Conservation (phyloP, 30 jellyfish, hydroid and myxozoan genomes). For the Hydra vulgaris region DNA sequence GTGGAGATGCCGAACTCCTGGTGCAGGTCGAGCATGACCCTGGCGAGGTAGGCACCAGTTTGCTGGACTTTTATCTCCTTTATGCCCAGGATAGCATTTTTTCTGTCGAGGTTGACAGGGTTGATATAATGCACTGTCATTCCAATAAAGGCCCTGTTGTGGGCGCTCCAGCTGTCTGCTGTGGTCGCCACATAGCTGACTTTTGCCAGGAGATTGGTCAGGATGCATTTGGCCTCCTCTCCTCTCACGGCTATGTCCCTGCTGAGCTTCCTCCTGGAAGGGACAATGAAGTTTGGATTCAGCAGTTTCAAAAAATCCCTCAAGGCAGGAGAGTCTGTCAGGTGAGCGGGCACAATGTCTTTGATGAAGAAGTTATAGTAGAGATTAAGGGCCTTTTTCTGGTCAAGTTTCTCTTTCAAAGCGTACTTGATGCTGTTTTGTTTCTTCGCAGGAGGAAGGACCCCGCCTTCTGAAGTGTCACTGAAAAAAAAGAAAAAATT, state of each 20-base stretch:
- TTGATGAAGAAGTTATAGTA: slow-evolving; percentile 2
- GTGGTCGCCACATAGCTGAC: slow-evolving; percentile 13
- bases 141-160: slow-evolving; percentile 11
- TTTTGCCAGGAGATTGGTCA: slow-evolving; percentile 1
- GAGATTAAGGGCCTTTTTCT: background rate
- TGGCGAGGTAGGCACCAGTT: slow-evolving; percentile 4
- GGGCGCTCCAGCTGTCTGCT: slow-evolving; percentile 20
- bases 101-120: slow-evolving; percentile 3
- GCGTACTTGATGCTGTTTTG: background rate
- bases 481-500: background rate
- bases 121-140: slow-evolving; percentile 14
- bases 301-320: background rate
- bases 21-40: slow-evolving; percentile 14
- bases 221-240: background rate
- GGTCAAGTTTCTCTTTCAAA: background rate
- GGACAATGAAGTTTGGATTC: slow-evolving; percentile 1
- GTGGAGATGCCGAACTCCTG: slow-evolving; percentile 10
- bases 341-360: slow-evolving; percentile 1
- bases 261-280: slow-evolving; percentile 3
- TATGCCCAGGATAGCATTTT: slow-evolving; percentile 9
- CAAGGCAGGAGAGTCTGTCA: slow-evolving; percentile 11
- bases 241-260: background rate
- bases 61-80: slow-evolving; percentile 10
- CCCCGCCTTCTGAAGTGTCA: background rate
- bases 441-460: background rate